These are phyloP conservation scores for Andricus grossulariae DNA, from an alignment of 1,140 invertebrate species.

Conservation along the genomic window DNA sequence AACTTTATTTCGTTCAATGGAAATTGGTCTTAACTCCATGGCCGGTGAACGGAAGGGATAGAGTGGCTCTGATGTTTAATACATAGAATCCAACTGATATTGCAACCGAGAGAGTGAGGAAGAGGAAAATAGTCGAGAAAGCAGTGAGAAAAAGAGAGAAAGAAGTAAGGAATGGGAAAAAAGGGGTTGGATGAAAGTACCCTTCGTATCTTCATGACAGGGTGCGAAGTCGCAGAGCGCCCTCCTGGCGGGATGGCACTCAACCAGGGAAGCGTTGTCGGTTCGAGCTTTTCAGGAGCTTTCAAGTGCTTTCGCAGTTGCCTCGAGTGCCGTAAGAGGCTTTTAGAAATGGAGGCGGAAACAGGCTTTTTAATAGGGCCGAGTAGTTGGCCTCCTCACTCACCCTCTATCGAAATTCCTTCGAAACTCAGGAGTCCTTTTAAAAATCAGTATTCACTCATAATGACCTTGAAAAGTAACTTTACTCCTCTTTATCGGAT, in stretches of 20 bases:
- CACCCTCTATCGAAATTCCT: constrained; percentile 45
- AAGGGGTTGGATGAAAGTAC: constrained; percentile 38
- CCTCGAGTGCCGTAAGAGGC: constrained; percentile 76
- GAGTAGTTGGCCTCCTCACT: constrained; percentile 64
- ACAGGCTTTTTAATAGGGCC: constrained; percentile 77
- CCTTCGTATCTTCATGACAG: constrained; percentile 65
- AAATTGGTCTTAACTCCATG: constrained; percentile 46
- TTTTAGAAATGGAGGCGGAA: constrained; percentile 76
- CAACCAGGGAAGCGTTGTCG: constrained; percentile 75
- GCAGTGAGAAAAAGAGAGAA: not conserved
- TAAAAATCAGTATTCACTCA: not conserved
- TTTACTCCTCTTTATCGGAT: not conserved
- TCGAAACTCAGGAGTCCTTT: not conserved
- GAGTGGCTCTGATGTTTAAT: constrained; percentile 52
- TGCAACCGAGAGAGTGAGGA: constrained; percentile 47
- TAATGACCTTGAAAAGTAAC: constrained; percentile 20
- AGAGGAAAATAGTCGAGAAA: not conserved
- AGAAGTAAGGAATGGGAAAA: not conserved
- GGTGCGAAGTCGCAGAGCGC: constrained; percentile 68
- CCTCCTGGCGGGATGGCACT: constrained; percentile 70
- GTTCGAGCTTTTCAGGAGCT: constrained; percentile 76
- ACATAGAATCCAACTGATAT: constrained; percentile 65
- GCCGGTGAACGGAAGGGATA: constrained; percentile 38
- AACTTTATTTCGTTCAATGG: constrained; percentile 45
- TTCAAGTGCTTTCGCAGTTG: constrained; percentile 77